A percentile compares a stretch with the other conserved stretches of the same genome.
These are phyloP conservation scores for Venustaconcha ellipsiformis DNA, from an alignment of 1,140 invertebrate genomes.

Conservation along the genomic window DNA sequence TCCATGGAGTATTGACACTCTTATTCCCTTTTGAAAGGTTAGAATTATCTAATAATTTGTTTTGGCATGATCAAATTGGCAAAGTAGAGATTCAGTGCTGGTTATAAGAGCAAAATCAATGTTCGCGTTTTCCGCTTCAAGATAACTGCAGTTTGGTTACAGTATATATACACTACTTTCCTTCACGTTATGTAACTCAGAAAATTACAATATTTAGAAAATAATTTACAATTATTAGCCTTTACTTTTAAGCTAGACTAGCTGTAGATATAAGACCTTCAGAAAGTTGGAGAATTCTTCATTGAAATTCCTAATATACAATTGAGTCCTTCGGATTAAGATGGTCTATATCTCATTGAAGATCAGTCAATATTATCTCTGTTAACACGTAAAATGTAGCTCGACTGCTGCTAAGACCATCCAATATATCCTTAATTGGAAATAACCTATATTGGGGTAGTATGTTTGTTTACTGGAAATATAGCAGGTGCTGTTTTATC, in stretches of 20 bases:
- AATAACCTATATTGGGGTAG: slow-evolving; percentile 1
- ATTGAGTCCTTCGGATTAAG: slow-evolving; percentile 4
- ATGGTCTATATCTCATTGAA: slow-evolving; percentile 10
- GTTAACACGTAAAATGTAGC: slow-evolving; percentile 16
- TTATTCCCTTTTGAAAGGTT: slow-evolving; percentile 7
- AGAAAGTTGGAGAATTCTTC: neutral
- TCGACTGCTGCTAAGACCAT: slow-evolving; percentile 15
- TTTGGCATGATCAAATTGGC: no score
- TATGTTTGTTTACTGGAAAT: no score
- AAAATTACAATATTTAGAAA: slow-evolving; percentile 9
- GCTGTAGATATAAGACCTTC: neutral
- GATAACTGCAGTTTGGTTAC: slow-evolving; percentile 12
- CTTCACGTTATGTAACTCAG: slow-evolving; percentile 8
- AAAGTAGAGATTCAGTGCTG: no score
- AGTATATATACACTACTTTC: neutral
- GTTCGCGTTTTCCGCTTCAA: neutral
- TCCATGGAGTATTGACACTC: neutral
- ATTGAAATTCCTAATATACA: neutral
- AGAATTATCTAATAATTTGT: neutral
- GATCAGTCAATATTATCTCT: slow-evolving; percentile 3
- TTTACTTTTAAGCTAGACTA: slow-evolving; percentile 13
- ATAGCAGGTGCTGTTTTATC: no score
- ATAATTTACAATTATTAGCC: slow-evolving; percentile 12
- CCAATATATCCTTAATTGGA: slow-evolving; percentile 9
- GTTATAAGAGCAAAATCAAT: neutral